phyloP scores from a whole-genome alignment of 2,797 vertebrate genomes.

The Labroides dimidiatus region DNA sequence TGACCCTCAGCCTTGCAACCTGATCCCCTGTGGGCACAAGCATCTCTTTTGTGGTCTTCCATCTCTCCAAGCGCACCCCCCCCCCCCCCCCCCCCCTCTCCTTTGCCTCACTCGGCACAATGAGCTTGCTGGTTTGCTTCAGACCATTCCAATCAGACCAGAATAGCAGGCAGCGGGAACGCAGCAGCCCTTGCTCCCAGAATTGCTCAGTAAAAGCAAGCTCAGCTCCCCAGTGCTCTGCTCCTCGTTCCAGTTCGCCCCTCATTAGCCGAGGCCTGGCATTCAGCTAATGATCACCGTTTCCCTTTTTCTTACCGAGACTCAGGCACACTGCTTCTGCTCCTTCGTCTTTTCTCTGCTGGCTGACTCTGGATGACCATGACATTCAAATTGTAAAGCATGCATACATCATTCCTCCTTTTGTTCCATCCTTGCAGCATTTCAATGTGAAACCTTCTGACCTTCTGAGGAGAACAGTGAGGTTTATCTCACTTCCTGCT shows the following conservation, averaged over 20 bases:
- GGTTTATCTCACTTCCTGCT: conserved; percentile 4
- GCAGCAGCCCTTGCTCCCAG: conserved; percentile 18
- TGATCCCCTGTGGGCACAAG: conserved; percentile 51
- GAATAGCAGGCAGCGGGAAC: conserved; percentile 53
- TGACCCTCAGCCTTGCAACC: conserved; percentile 64
- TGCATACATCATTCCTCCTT: conserved; percentile 9
- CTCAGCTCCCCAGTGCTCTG: conserved; percentile 59
- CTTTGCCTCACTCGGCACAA: conserved; percentile 28
- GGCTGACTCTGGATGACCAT: conserved; percentile 8
- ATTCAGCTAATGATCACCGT: conserved; percentile 57
- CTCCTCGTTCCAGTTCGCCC: conserved; percentile 36
- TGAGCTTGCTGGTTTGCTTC: conserved; percentile 48
- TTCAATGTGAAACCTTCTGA: conserved; percentile 46
- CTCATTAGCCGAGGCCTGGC: conserved; percentile 62
- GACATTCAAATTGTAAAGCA: conserved; percentile 40
- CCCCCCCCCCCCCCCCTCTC: background rate
- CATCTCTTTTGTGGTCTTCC: conserved; percentile 52
- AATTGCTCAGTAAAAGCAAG: conserved; percentile 50
- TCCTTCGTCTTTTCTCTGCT: conserved; percentile 24
- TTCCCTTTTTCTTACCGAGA: conserved; percentile 26
- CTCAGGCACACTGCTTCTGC: conserved; percentile 2
- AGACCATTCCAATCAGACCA: conserved; percentile 61
- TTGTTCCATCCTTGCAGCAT: conserved; percentile 21
- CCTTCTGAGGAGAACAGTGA: conserved; percentile 16
- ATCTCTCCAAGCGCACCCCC: conserved; percentile 4